Base-by-base conservation (phyloP, 2,797 vertebrate species). In the Clarias fuscus region DNA sequence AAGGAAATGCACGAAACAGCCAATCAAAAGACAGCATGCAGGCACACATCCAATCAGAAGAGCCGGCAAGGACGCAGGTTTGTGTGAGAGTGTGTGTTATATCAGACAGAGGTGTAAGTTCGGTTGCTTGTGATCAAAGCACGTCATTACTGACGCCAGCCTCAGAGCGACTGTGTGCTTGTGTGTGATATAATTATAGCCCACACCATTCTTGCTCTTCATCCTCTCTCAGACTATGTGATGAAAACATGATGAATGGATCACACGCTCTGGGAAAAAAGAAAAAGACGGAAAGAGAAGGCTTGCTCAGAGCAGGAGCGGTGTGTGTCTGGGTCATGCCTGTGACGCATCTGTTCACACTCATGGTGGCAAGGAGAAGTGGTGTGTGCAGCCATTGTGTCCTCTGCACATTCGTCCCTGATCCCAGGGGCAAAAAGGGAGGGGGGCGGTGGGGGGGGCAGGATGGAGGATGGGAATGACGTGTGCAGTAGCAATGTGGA, bases 11-110 rank as follows among this genome's bases (percentile, higher is more conserved):
- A 18, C 18, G 22, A 33, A 17, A 40, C 1, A 18, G 17, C 61
- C 61, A 62, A 62, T 64, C 22, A 11, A 48, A 2, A 0, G 79
- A 48, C 79, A 48, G 15, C 8, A 4, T 18, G 6, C 17, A 15
- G 20, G 37, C 15, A 22, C 40, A 10, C 71, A 43, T 64, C 85
- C 85, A 76, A 83, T 86, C 80, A 70, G 24, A 33, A 30, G 30
- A 59, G 30, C 30, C 27, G 15, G 65, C 20, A 68, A 53, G 4
- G 24, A 67, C 85, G 10, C 14, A 11, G 53, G 65, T 22, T 79
- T 65, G 75, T n/a, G 67, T 84, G 75, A 37, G 62, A 17, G 64
- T 15, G 18, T 48, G 43, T 78, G 72, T 83, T 59, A 61, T 59
- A n/a, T 58, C 40, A 48, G 40, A 24, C 61, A 81, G 61, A 61